Evolutionary conservation across 2,888 invertebrate species (phyloP).

Genomic region (Callyntrura sp.): DNA sequence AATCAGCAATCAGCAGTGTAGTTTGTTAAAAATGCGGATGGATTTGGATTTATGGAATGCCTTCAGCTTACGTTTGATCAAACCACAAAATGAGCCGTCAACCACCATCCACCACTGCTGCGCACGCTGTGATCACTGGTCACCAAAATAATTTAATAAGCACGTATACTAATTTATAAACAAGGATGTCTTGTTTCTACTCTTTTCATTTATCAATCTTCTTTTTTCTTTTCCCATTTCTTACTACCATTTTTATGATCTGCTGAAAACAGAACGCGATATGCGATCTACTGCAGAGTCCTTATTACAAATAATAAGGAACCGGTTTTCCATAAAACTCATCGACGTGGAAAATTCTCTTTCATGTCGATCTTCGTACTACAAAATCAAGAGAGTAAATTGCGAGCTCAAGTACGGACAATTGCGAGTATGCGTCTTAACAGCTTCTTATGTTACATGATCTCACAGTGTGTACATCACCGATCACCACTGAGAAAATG

Average conservation of each 20-base stretch:
- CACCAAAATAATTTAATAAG: conserved; percentile 25
- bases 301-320: conserved; percentile 40
- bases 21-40: too few species aligned
- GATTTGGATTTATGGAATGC: too few species aligned
- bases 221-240: neutral
- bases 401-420: neutral
- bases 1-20: too few species aligned
- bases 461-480: neutral
- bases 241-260: neutral
- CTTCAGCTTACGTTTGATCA: too few species aligned
- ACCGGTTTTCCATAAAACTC: conserved; percentile 67
- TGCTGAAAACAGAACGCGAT: neutral
- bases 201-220: conserved; percentile 20
- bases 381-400: neutral
- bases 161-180: conserved; percentile 43
- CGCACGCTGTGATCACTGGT: too few species aligned
- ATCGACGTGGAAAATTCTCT: conserved; percentile 23
- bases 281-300: neutral
- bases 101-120: too few species aligned
- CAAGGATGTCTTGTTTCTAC: conserved; percentile 61
- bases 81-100: too few species aligned
- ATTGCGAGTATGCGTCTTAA: neutral
- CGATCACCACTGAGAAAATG: neutral
- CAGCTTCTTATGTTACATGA: neutral
- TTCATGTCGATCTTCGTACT: neutral